phyloP scores from a whole-genome alignment of 1,140 invertebrate genomes.

The Tetramorium parvispinum region DNA sequence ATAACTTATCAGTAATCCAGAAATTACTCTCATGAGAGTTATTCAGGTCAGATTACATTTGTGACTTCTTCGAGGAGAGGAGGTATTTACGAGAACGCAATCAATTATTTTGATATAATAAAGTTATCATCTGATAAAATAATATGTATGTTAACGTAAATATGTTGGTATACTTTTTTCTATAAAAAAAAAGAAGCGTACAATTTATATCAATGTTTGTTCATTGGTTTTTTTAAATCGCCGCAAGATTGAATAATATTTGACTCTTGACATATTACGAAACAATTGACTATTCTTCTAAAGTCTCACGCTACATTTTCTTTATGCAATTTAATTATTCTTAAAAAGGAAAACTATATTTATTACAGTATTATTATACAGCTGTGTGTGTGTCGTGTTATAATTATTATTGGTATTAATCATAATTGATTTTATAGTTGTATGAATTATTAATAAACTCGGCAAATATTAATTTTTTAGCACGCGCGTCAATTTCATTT shows the following conservation, averaged over 20 bases:
- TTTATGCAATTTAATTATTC: neutral
- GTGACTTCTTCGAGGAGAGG: neutral
- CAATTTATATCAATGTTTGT: neutral
- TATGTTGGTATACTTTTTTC: neutral
- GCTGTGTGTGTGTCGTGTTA: too few species aligned
- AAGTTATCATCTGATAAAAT: conserved; percentile 1
- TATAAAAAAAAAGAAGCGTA: neutral
- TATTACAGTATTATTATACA: neutral
- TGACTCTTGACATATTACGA: neutral
- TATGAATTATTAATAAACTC: neutral
- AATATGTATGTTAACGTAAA: neutral
- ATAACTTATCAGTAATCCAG: conserved; percentile 39
- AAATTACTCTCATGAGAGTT: conserved; percentile 27
- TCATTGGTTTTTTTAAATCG: neutral
- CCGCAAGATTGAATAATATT: neutral
- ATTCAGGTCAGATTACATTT: conserved; percentile 40
- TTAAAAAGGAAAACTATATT: neutral
- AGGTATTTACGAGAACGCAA: neutral
- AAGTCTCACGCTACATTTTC: neutral
- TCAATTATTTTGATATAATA: neutral
- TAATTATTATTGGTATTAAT: neutral
- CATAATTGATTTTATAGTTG: neutral
- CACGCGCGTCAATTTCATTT: neutral
- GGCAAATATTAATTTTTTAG: neutral
- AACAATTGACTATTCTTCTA: neutral